Conservation (phyloP, 2,888 invertebrate genomes). For the Periphyllus acericola region DNA sequence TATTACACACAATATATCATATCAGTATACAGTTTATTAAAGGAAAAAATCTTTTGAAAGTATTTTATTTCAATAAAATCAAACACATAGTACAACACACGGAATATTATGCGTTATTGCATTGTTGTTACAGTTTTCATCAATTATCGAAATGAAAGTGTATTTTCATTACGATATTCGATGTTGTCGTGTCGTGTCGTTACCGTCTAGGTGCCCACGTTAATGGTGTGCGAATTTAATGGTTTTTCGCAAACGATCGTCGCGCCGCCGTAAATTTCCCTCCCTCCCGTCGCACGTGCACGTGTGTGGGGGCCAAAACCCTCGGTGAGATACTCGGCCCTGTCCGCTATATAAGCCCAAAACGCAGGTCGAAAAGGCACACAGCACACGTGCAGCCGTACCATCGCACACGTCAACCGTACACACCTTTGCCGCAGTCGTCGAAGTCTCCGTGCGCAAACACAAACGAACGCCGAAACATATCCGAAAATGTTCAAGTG, state of each 20-base stretch:
- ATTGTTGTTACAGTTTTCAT: not conserved
- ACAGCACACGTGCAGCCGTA: not conserved
- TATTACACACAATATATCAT: too few species aligned
- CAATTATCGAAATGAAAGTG: not conserved
- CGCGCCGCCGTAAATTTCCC: not conserved
- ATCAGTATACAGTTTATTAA: too few species aligned
- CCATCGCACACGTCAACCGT: not conserved
- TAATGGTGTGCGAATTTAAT: not conserved
- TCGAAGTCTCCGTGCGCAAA: not conserved
- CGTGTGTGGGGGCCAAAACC: not conserved
- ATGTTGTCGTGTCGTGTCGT: too few species aligned
- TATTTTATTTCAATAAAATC: too few species aligned
- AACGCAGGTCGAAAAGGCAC: not conserved
- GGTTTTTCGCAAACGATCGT: not conserved
- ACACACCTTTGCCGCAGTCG: not conserved
- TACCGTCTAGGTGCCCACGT: not conserved
- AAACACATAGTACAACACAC: too few species aligned
- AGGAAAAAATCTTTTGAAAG: too few species aligned
- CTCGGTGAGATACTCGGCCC: not conserved
- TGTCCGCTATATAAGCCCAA: not conserved
- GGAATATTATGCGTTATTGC: too few species aligned
- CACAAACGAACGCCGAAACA: not conserved
- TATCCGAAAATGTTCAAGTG: constrained; percentile 10
- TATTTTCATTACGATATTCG: not conserved
- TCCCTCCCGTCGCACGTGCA: not conserved